Percentiles rank a stretch among this genome's conserved stretches.
Evolutionary conservation across 2,797 vertebrate species (phyloP).

Genomic region (Lagodon rhomboides): DNA sequence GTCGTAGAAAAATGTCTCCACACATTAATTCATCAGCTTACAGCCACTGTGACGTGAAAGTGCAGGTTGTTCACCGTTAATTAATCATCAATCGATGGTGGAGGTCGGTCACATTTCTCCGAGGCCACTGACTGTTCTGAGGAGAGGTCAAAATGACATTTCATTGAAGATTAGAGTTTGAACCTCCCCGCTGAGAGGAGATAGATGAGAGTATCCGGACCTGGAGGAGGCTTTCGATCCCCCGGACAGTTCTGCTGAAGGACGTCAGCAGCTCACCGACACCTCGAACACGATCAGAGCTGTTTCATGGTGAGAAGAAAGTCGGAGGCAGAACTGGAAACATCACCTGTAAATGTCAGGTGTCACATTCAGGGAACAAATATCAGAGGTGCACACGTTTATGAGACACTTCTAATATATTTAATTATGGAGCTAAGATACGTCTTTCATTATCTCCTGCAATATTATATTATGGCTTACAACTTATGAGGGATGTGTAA

Average conservation of each 20-base stretch:
- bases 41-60: neutral
- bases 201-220: slow-evolving; percentile 11
- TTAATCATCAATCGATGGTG: slow-evolving; percentile 5
- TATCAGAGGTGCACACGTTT: neutral
- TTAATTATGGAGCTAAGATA: slow-evolving; percentile 17
- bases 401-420: slow-evolving; percentile 14
- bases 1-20: neutral
- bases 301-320: neutral
- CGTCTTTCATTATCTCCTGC: slow-evolving; percentile 39
- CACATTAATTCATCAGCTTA: no score
- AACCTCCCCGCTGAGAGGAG: slow-evolving; percentile 15
- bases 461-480: slow-evolving; percentile 10
- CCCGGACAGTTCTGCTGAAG: slow-evolving; percentile 14
- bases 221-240: slow-evolving; percentile 17
- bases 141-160: slow-evolving; percentile 25
- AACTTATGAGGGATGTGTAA: slow-evolving; percentile 30
- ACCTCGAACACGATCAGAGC: neutral
- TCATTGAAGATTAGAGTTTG: slow-evolving; percentile 25
- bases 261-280: slow-evolving; percentile 5
- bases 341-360: slow-evolving; percentile 5
- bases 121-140: neutral
- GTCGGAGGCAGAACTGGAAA: neutral
- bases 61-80: neutral
- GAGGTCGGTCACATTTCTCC: slow-evolving; percentile 16
- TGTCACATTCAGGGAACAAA: slow-evolving; percentile 2